Base-by-base conservation (phyloP, 2,797 vertebrate genomes). In the Premnoplex brunnescens region DNA sequence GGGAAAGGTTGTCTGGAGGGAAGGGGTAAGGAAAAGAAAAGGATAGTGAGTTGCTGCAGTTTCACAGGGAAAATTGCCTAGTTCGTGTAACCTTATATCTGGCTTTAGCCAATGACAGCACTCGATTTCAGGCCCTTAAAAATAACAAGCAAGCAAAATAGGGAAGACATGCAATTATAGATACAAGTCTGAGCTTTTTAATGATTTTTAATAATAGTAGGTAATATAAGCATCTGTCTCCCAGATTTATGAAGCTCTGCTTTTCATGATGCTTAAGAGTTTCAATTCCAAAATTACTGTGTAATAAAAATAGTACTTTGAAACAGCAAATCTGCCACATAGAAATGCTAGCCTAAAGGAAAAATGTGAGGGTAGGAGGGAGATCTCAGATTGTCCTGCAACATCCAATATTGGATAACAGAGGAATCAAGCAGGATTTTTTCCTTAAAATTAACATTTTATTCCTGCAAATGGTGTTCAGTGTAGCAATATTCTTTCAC, bases 221-320 rank as follows among this genome's bases (percentile, higher is more conserved):
- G 41, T 91, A 85, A 85, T 86, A 68, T n/a, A 96, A 94, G 49
- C 49, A 77, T 74, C 73, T 87, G 56, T 89, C 56, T 71, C 21
- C 9, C 54, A 85, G 77, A 95, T 93, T 94, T 91, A 89, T 91
- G 93, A 90, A 88, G 72, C 55, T 83, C 49, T 94, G 16, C 46
- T 92, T 92, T 94, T 88, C 68, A 83, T 1, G 2, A 67, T 78
- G n/a, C 54, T 72, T 82, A 27, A 34, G 74, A 66, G 46, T 88
- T 94, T 87, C 67, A 55, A 41, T 93, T 93, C 88, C 75, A 93
- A 37, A 95, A 95, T 56, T 64, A 16, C 75, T 75, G 28, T 85
- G 74, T 72, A 93, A 77, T 89, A 95, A 68, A 92, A 84, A 69
- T 94, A 91, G 76, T 92, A 92, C 92, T 95, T 91, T 94, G 88